Conservation (phyloP, 2,113 vertebrate species). For the Caloenas nicobarica region DNA sequence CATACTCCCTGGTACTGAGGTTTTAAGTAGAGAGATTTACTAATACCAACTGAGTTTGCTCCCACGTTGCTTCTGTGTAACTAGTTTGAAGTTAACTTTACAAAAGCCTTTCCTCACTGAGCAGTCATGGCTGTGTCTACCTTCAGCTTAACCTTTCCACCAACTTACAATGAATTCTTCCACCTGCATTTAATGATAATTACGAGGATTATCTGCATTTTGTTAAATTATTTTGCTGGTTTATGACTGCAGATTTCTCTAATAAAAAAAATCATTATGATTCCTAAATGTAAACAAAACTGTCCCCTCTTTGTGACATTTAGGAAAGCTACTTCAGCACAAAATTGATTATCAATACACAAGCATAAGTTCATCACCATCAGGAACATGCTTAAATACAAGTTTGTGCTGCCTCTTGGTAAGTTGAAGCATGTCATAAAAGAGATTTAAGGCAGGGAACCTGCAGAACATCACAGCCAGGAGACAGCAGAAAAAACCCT, state of each 20-base stretch:
- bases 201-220: background rate
- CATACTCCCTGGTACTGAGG: background rate
- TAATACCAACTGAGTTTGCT: background rate
- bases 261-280: background rate
- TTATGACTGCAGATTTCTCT: background rate
- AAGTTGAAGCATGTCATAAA: background rate
- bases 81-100: background rate
- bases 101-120: background rate
- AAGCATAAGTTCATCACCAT: background rate
- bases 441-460: background rate
- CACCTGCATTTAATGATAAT: background rate
- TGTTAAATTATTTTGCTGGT: background rate
- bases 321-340: background rate
- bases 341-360: background rate
- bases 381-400: background rate
- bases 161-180: background rate
- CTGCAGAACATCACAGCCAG: background rate
- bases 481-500: background rate
- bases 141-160: background rate
- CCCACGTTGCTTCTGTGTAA: background rate
- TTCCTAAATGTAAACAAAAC: background rate
- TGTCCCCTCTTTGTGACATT: accelerated
- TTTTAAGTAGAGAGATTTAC: background rate
- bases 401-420: background rate
- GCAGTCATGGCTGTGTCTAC: background rate